Evolutionary conservation across 2,113 vertebrate genomes (phyloP), one percentile per base, ranked within the genome.

Genomic region (Tangachromis dhanisi): DNA sequence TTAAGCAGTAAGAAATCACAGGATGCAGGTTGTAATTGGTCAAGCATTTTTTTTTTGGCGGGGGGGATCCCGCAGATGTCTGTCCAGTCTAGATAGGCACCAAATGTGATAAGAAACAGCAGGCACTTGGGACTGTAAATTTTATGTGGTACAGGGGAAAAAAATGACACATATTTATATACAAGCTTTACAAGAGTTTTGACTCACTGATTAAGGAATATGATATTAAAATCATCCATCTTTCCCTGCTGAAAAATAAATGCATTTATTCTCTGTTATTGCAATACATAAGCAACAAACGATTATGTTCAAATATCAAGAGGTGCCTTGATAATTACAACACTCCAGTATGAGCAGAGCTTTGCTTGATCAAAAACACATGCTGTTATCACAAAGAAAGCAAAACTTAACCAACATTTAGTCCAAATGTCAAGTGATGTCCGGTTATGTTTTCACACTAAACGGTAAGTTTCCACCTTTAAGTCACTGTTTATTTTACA

Each of bases 181-280:
- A 66, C 35, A 14, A 68, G 78, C 33, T 63, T 33, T 85, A 26
- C 19, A n/a, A 29, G 21, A 42, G 21, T 76, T 71, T 35, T 83
- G 24, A 83, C 79, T 78, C 33, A 45, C 8, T 29, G 17, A 73
- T 90, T 63, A 78, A 40, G 19, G 21, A n/a, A 59, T 5, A 45
- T 55, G 9, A 57, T 76, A 90, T 80, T 83, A 81, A 87, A 89
- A 76, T 31, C 82, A 83, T 76, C 45, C 35, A 83, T 89, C 79
- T 80, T 47, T 51, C 31, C 31, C 47, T 42, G 55, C 66, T 81
- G 55, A 17, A 84, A 57, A 31, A 17, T 6, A 11, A 82, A 78
- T 86, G n/a, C 29, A 49, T 40, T 87, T 59, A 78, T 82, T 35
- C 26, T 17, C 17, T 81, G 40, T 16, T 8, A 29, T 33, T 47